These are phyloP conservation scores for Xestia c-nigrum DNA, from an alignment of 2,888 invertebrate species.

Conservation along the genomic window DNA sequence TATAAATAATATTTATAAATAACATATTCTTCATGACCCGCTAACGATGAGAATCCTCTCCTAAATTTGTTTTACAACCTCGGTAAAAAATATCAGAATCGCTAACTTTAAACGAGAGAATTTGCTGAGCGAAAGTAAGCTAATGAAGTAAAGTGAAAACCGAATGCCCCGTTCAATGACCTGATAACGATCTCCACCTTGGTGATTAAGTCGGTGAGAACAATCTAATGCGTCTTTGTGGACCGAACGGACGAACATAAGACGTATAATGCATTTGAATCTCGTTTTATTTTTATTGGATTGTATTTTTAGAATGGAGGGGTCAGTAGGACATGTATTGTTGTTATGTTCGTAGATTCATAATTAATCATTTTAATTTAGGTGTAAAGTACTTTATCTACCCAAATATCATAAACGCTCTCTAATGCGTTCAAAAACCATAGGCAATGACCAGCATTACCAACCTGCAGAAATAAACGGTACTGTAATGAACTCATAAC, in stretches of 20 bases:
- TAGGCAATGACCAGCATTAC: no score
- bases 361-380: no score
- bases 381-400: no score
- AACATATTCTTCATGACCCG: neutral
- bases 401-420: no score
- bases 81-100: slow-evolving; percentile 26
- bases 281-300: neutral
- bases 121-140: slow-evolving; percentile 70
- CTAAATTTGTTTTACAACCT: neutral
- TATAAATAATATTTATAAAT: neutral
- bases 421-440: no score
- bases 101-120: slow-evolving; percentile 52
- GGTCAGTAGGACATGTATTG: neutral
- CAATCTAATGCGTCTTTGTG: slow-evolving; percentile 79
- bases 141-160: slow-evolving; percentile 82
- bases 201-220: slow-evolving; percentile 76
- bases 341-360: neutral
- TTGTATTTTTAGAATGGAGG: slow-evolving; percentile 13
- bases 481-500: no score
- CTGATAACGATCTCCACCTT: slow-evolving; percentile 78
- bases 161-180: slow-evolving; percentile 79
- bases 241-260: slow-evolving; percentile 59
- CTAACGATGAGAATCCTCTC: neutral
- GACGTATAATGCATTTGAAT: slow-evolving; percentile 18
- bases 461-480: no score